These are phyloP conservation scores for Dufourea novaeangliae DNA, from an alignment of 1,140 invertebrate species.

Conservation along the genomic window DNA sequence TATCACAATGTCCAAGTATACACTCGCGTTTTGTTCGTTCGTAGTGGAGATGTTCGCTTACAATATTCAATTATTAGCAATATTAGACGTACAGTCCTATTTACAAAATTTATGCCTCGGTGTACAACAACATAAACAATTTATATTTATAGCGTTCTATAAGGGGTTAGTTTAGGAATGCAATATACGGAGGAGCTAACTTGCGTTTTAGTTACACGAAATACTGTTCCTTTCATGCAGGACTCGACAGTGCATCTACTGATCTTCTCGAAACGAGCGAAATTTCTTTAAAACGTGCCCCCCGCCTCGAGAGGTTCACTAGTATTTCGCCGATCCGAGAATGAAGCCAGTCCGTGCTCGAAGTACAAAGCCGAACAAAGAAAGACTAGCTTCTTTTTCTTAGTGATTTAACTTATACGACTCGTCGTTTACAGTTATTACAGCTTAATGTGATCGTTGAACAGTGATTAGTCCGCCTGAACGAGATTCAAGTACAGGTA, in stretches of 20 bases:
- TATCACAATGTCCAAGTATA: conserved; percentile 78
- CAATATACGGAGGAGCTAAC: conserved; percentile 41
- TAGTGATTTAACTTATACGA: conserved; percentile 18
- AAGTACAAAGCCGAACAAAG: conserved; percentile 34
- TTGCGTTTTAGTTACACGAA: conserved; percentile 35
- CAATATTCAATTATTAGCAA: conserved; percentile 58
- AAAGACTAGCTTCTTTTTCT: conserved; percentile 41
- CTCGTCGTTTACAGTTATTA: background rate
- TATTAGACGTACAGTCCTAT: conserved; percentile 72
- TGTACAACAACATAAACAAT: conserved; percentile 68
- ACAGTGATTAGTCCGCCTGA: background rate
- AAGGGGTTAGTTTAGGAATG: conserved; percentile 33
- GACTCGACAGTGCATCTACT: background rate
- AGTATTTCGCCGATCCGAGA: background rate
- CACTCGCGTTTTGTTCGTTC: conserved; percentile 64
- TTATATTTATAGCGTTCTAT: conserved; percentile 54
- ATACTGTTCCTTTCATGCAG: conserved; percentile 20
- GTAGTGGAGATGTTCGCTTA: conserved; percentile 47
- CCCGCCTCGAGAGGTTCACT: background rate
- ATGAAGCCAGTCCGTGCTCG: conserved; percentile 8
- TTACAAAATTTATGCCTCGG: conserved; percentile 72
- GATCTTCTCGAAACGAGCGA: background rate
- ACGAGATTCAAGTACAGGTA: background rate
- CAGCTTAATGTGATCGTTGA: conserved; percentile 21
- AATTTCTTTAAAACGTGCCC: background rate